A percentile compares a stretch with the other conserved stretches of the same genome.
Conservation (phyloP, 2,113 vertebrate species). For the Tragelaphus scriptus region DNA sequence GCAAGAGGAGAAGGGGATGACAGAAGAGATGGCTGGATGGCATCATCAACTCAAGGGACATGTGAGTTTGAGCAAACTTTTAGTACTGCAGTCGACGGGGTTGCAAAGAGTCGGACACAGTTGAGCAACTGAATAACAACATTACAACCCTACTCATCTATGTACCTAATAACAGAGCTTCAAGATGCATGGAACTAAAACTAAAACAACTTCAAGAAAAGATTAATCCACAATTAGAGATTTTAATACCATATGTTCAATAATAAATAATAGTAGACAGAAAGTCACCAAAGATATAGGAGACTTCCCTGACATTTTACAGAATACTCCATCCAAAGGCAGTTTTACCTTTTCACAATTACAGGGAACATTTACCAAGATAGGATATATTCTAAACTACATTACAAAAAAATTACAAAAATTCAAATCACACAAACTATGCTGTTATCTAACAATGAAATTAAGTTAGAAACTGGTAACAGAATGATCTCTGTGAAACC, state of each 20-base stretch:
- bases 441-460: background rate
- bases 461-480: conserved; percentile 11
- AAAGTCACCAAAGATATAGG: background rate
- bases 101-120: no score
- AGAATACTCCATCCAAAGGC: background rate
- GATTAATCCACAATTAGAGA: background rate
- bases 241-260: background rate
- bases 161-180: background rate
- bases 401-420: background rate
- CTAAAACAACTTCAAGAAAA: background rate
- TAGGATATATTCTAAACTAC: background rate
- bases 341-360: background rate
- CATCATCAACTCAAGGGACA: background rate
- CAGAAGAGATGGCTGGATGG: background rate
- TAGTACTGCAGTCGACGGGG: background rate
- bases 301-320: background rate
- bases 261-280: background rate
- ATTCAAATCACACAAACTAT: background rate
- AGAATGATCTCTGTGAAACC: background rate
- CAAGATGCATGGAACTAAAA: conserved; percentile 8
- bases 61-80: background rate
- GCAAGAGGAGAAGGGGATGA: background rate
- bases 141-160: background rate
- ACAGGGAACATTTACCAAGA: background rate
- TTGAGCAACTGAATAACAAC: background rate